A percentile compares a stretch with the other conserved stretches of the same genome.
Evolutionary conservation across 2,113 vertebrate species (phyloP).

Genomic region (Gymnogyps californianus): DNA sequence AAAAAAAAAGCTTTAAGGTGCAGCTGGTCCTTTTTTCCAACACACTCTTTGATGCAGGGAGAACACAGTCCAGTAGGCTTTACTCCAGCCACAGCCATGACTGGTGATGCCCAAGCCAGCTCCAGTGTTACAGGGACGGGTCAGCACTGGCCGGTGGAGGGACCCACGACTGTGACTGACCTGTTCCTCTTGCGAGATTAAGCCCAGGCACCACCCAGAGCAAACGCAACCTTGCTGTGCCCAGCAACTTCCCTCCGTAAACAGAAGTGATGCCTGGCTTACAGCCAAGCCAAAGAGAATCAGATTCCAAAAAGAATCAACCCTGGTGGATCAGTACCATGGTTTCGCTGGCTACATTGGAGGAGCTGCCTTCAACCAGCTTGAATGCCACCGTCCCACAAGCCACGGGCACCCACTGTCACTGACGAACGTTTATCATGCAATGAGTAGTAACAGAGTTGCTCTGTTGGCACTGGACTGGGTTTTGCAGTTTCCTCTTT

Average conservation of each 20-base stretch:
- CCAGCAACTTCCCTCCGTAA: background rate
- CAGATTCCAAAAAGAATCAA: slow-evolving; percentile 44
- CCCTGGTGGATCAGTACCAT: background rate
- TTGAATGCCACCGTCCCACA: background rate
- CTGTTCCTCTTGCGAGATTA: background rate
- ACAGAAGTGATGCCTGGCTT: background rate
- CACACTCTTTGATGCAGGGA: background rate
- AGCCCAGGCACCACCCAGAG: background rate
- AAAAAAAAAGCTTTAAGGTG: background rate
- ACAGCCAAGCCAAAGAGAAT: background rate
- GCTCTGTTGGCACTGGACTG: background rate
- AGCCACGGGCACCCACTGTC: background rate
- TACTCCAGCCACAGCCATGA: background rate
- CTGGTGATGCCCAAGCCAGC: background rate
- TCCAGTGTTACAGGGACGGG: background rate
- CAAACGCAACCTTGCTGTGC: background rate
- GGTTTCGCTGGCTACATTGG: background rate
- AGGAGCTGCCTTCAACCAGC: background rate
- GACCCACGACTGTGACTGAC: background rate
- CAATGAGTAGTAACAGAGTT: background rate
- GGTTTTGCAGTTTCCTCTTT: background rate
- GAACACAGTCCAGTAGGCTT: background rate
- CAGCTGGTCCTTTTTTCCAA: background rate
- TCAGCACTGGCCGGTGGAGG: background rate
- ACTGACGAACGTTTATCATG: background rate